These are phyloP conservation scores for Tor tambroides DNA, from an alignment of 2,113 vertebrate species.

Conservation along the genomic window DNA sequence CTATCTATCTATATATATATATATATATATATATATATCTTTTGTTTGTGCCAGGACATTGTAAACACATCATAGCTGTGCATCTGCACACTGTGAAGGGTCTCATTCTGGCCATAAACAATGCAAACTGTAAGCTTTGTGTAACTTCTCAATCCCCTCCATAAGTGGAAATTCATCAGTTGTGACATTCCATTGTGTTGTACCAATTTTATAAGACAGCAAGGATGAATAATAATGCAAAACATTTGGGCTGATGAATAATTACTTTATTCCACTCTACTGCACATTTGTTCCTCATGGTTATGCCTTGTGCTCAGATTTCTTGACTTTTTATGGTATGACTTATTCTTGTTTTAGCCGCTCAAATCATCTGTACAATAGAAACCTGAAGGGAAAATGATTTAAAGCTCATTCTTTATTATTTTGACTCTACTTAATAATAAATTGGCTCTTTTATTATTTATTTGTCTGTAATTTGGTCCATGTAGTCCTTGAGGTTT, in stretches of 20 bases:
- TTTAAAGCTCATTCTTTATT: conserved; percentile 7
- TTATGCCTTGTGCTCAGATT: not conserved
- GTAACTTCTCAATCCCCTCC: not conserved
- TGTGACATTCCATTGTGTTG: not conserved
- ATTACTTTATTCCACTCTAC: conserved; percentile 13
- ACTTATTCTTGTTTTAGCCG: not conserved
- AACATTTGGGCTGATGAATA: not conserved
- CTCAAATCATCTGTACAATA: not conserved
- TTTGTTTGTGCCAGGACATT: not conserved
- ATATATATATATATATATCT: no score
- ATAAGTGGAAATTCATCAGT: not conserved
- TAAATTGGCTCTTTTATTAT: not conserved
- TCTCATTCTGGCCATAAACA: not conserved
- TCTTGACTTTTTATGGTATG: not conserved
- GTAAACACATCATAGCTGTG: not conserved
- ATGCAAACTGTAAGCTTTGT: not conserved
- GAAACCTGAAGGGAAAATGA: not conserved
- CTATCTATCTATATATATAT: no score
- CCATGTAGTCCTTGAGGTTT: not conserved
- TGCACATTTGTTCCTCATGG: no score
- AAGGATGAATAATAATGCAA: not conserved
- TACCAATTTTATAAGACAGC: not conserved
- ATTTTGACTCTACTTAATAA: not conserved
- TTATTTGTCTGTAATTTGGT: not conserved
- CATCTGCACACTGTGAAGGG: not conserved